Evolutionary conservation across 2,888 invertebrate species (phyloP).

Genomic region (Drosophila maculinotata): DNA sequence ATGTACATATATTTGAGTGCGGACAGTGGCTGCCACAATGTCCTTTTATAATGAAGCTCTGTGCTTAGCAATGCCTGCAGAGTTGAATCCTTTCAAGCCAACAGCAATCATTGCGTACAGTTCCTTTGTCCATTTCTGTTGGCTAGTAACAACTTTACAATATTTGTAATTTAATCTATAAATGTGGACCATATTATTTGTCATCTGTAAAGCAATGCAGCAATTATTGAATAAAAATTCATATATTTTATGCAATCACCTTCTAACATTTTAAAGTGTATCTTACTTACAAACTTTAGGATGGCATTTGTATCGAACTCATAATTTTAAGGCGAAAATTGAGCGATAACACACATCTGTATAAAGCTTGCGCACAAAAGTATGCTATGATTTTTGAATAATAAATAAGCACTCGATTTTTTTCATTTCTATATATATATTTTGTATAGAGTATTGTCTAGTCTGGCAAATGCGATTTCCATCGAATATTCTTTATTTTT

Average conservation of each 20-base stretch:
- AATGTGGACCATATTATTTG: not conserved
- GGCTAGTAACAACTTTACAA: not conserved
- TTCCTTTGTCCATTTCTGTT: slow-evolving; percentile 4
- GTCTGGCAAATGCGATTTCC: not conserved
- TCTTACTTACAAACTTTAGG: no score
- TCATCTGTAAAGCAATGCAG: not conserved
- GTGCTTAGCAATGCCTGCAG: slow-evolving; percentile 27
- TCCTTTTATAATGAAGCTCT: slow-evolving; percentile 40
- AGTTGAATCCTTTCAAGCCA: slow-evolving; percentile 25
- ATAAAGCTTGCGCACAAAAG: no score
- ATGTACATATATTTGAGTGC: slow-evolving; percentile 1
- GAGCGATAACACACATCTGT: no score
- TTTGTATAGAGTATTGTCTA: not conserved
- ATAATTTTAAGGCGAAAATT: no score
- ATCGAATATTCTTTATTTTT: slow-evolving; percentile 2
- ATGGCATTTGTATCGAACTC: no score
- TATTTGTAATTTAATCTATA: slow-evolving; percentile 2
- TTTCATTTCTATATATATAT: not conserved
- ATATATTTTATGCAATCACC: not conserved
- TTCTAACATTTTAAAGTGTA: not conserved
- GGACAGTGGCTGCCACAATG: slow-evolving; percentile 7
- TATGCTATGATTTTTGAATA: not conserved
- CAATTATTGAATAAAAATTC: not conserved
- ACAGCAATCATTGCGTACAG: slow-evolving; percentile 23
- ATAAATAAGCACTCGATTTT: no score